Evolutionary conservation across 1,140 invertebrate species (phyloP).

Genomic region (Vanessa atalanta): DNA sequence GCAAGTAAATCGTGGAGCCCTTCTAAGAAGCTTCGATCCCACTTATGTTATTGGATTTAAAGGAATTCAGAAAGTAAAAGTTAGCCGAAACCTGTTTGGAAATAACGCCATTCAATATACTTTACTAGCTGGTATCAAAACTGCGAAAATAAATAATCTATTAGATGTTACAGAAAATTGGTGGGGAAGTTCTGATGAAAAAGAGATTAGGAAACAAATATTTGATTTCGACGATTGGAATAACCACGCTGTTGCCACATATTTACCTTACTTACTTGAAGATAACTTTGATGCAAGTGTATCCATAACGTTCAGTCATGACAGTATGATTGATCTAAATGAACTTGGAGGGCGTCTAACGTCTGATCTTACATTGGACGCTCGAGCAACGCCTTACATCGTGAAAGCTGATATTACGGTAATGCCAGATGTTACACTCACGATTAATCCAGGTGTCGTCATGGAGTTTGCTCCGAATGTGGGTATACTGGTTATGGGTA

Average conservation of each 20-base stretch:
- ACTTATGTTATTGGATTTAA: slow-evolving; percentile 94
- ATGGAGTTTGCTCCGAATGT: slow-evolving; percentile 98
- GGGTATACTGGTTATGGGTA: slow-evolving; percentile 97
- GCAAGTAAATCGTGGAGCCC: slow-evolving; percentile 62
- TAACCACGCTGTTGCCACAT: slow-evolving; percentile 95
- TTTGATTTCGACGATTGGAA: slow-evolving; percentile 99
- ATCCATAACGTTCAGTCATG: slow-evolving; percentile 84
- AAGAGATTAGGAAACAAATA: slow-evolving; percentile 90
- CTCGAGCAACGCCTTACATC: slow-evolving; percentile 87
- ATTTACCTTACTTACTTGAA: slow-evolving; percentile 91
- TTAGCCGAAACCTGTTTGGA: slow-evolving; percentile 94
- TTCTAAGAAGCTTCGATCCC: slow-evolving; percentile 81
- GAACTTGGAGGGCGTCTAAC: slow-evolving; percentile 92
- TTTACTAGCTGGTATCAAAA: slow-evolving; percentile 94
- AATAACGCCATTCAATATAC: slow-evolving; percentile 95
- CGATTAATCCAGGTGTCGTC: slow-evolving; percentile 93
- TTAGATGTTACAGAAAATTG: slow-evolving; percentile 96
- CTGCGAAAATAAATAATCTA: slow-evolving; percentile 92
- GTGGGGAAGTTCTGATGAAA: slow-evolving; percentile 92
- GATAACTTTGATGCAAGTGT: slow-evolving; percentile 88
- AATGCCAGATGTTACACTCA: slow-evolving; percentile 94
- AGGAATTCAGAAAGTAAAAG: slow-evolving; percentile 96
- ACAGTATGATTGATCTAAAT: slow-evolving; percentile 82
- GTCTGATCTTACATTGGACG: slow-evolving; percentile 86
- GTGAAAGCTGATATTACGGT: slow-evolving; percentile 96